phyloP scores from a whole-genome alignment of 2,113 vertebrate genomes.

The Ophiodon elongatus region DNA sequence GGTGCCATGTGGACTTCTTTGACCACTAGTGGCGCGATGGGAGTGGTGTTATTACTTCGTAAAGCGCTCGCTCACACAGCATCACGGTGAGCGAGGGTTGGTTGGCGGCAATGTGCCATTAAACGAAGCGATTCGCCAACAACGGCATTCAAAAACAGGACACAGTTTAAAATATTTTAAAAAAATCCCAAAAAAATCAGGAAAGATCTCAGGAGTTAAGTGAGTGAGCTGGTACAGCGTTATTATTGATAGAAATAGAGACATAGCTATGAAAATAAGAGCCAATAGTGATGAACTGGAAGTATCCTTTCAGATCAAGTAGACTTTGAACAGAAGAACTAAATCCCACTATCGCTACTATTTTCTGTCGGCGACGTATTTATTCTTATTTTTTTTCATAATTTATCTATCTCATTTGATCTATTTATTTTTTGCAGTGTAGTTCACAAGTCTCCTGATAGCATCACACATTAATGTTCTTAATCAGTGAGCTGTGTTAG shows the following conservation, averaged over 20 bases:
- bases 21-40: background rate
- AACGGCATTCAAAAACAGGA: background rate
- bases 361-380: background rate
- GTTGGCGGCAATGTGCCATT: background rate
- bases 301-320: background rate
- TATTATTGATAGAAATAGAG: background rate
- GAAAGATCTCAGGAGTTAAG: background rate
- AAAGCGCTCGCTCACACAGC: background rate
- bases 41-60: background rate
- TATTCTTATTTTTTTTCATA: background rate
- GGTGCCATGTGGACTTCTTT: background rate
- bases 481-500: slow-evolving; percentile 51
- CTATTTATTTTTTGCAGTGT: background rate
- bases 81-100: background rate
- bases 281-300: background rate
- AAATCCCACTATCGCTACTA: background rate
- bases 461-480: slow-evolving; percentile 26
- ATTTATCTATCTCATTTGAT: background rate
- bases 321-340: background rate
- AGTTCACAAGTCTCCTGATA: slow-evolving; percentile 6
- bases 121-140: background rate
- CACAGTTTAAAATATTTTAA: background rate
- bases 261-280: background rate
- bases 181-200: too few relatives aligned
- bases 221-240: background rate